Conservation (phyloP, 2,888 invertebrate species). For the Chymomyza amoena region DNA sequence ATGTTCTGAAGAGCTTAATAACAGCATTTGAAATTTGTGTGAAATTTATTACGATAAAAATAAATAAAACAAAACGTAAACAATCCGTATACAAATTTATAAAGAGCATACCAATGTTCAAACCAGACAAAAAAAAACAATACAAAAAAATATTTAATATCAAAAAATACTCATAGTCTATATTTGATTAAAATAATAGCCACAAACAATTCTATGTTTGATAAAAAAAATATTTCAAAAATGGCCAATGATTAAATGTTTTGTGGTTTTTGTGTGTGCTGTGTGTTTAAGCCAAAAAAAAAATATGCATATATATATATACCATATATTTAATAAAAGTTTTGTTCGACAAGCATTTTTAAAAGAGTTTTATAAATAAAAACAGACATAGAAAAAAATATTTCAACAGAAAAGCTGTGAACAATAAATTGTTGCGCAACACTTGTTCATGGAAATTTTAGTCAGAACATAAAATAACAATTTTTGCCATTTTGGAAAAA, state of each 20-base stretch:
- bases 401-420: neutral
- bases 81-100: neutral
- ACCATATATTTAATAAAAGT: neutral
- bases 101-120: neutral
- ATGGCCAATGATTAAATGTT: conserved; percentile 39
- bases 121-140: neutral
- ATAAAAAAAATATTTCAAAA: neutral
- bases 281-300: conserved; percentile 26
- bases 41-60: conserved; percentile 24
- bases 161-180: neutral
- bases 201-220: neutral
- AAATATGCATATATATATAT: neutral
- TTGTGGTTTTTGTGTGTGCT: conserved; percentile 58
- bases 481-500: neutral
- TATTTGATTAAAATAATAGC: neutral
- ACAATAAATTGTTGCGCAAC: neutral
- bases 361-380: neutral
- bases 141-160: neutral
- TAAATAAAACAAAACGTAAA: neutral
- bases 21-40: conserved; percentile 31
- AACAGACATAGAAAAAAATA: neutral
- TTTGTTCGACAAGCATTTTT: neutral
- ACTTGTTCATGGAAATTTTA: neutral
- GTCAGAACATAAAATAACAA: neutral
- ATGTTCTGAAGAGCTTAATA: conserved; percentile 27